These are phyloP conservation scores for Pteruthius melanotis DNA, from an alignment of 2,113 vertebrate species.

Conservation along the genomic window DNA sequence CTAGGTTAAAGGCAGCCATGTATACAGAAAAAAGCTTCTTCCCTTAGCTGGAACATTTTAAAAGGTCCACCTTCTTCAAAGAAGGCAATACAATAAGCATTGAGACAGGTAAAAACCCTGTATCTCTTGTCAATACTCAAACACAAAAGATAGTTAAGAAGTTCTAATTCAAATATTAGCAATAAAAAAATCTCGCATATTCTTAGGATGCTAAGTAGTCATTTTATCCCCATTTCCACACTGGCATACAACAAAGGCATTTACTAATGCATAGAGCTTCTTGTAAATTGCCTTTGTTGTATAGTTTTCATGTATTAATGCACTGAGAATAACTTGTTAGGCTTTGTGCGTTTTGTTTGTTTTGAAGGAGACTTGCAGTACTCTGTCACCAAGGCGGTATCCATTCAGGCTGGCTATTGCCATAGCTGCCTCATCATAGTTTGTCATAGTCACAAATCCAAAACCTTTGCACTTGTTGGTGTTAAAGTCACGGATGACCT, in stretches of 20 bases:
- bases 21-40: slow-evolving; percentile 79
- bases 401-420: slow-evolving; percentile 98
- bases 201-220: slow-evolving; percentile 89
- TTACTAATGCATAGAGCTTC: slow-evolving; percentile 79
- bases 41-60: slow-evolving; percentile 85
- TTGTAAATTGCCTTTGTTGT: slow-evolving; percentile 82
- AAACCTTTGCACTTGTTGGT: slow-evolving; percentile 99
- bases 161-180: slow-evolving; percentile 88
- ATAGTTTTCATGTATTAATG: slow-evolving; percentile 87
- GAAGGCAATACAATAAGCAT: slow-evolving; percentile 86
- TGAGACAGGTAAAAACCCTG: slow-evolving; percentile 87
- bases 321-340: slow-evolving; percentile 83
- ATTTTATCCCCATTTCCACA: slow-evolving; percentile 88
- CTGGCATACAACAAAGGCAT: slow-evolving; percentile 90
- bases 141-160: slow-evolving; percentile 88
- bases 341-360: slow-evolving; percentile 99
- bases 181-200: slow-evolving; percentile 86
- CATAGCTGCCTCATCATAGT: slow-evolving; percentile 98
- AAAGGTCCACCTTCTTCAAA: slow-evolving; percentile 85
- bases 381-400: slow-evolving; percentile 97
- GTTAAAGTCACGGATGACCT: slow-evolving; percentile 99
- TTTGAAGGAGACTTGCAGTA: slow-evolving; percentile 99
- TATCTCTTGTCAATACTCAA: slow-evolving; percentile 83
- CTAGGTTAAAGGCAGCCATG: slow-evolving; percentile 83
- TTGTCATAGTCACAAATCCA: slow-evolving; percentile 99